phyloP scores from a whole-genome alignment of 2,797 vertebrate species.

The Labroides dimidiatus region DNA sequence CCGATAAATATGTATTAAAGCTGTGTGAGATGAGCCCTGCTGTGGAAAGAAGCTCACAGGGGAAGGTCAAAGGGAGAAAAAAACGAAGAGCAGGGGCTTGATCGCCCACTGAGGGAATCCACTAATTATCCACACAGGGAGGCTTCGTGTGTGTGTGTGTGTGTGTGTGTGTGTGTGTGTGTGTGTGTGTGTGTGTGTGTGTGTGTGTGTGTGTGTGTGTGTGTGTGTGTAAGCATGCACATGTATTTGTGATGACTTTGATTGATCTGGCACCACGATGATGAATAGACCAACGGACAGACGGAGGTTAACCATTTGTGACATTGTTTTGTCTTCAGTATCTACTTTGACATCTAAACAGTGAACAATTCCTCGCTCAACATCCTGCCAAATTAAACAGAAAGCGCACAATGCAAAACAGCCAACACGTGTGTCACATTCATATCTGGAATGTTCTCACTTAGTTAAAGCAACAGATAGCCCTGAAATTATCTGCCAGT shows the following conservation, averaged over 20 bases:
- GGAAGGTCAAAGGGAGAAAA: constrained; percentile 77
- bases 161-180: constrained; percentile 1
- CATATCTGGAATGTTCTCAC: constrained; percentile 51
- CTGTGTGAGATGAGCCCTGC: constrained; percentile 69
- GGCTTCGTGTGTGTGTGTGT: constrained; percentile 25
- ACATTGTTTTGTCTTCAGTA: constrained; percentile 60
- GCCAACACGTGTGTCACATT: constrained; percentile 32
- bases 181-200: constrained; percentile 23
- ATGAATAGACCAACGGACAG: constrained; percentile 53
- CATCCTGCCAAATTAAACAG: constrained; percentile 32
- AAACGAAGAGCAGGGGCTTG: constrained; percentile 52
- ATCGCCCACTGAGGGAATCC: constrained; percentile 73
- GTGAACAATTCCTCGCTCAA: constrained; percentile 18
- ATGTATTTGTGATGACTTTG: constrained; percentile 54
- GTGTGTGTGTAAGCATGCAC: neutral
- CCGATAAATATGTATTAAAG: constrained; percentile 78
- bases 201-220: neutral
- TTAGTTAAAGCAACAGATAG: constrained; percentile 73
- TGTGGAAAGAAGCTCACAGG: constrained; percentile 69
- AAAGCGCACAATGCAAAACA: constrained; percentile 10
- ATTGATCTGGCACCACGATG: constrained; percentile 67
- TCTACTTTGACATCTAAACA: constrained; percentile 29
- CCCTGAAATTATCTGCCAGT: constrained; percentile 73
- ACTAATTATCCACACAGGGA: constrained; percentile 80
- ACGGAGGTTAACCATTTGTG: constrained; percentile 66